Conservation (phyloP, 1,140 invertebrate genomes). For the Penaeus japonicus region DNA sequence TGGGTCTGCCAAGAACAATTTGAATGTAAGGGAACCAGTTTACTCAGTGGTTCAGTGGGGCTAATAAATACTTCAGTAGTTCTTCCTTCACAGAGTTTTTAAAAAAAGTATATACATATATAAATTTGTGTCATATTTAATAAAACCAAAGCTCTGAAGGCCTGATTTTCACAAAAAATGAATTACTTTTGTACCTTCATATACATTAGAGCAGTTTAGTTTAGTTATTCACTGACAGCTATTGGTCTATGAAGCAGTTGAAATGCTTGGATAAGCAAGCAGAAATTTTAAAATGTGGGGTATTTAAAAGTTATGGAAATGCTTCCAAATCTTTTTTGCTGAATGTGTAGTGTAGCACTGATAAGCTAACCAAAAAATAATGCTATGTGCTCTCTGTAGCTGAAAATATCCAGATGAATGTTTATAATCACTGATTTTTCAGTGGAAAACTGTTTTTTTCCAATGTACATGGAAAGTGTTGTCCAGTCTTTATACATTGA, state of each 20-base stretch:
- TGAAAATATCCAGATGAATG: not conserved
- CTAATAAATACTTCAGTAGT: constrained; percentile 24
- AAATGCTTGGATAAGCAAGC: not conserved
- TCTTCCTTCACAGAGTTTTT: constrained; percentile 22
- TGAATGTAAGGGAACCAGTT: constrained; percentile 10
- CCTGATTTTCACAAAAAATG: constrained; percentile 25
- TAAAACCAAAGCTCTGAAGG: constrained; percentile 14
- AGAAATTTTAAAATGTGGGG: not conserved
- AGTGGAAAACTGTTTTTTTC: constrained; percentile 11
- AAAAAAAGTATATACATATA: not conserved
- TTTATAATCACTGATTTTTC: constrained; percentile 22
- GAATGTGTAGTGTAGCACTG: constrained; percentile 18
- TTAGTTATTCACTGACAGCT: not conserved
- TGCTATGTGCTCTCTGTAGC: constrained; percentile 11
- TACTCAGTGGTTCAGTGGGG: constrained; percentile 10
- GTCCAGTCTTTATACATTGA: not conserved
- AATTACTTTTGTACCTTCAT: constrained; percentile 33
- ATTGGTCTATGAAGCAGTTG: not conserved
- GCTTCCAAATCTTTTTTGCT: not conserved
- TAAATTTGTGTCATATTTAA: no score
- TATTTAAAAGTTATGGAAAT: not conserved
- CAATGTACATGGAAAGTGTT: constrained; percentile 22
- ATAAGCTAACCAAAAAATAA: not conserved
- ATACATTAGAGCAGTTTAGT: constrained; percentile 19
- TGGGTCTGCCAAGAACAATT: constrained; percentile 2